Conservation (phyloP, 1,140 invertebrate species). For the Zaprionus lachaisei region DNA sequence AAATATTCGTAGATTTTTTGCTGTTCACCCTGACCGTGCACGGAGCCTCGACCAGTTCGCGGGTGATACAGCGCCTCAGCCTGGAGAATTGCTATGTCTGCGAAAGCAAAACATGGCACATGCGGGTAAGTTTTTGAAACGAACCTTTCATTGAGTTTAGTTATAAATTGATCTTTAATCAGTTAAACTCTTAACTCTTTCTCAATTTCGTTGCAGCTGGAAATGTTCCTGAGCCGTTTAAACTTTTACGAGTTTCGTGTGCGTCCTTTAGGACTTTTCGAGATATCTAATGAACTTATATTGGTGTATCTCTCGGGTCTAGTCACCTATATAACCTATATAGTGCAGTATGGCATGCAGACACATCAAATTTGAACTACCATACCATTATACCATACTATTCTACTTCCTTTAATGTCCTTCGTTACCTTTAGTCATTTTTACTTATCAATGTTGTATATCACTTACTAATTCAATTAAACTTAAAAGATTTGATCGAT, state of each 20-base stretch:
- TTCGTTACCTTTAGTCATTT: too few species aligned
- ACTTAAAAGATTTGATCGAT: background rate
- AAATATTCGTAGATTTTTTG: slow-evolving; percentile 57
- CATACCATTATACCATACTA: too few species aligned
- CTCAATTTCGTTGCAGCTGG: slow-evolving; percentile 44
- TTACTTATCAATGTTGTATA: background rate
- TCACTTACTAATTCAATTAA: too few species aligned
- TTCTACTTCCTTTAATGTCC: too few species aligned
- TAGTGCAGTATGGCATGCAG: slow-evolving; percentile 62
- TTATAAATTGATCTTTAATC: too few species aligned
- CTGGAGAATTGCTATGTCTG: slow-evolving; percentile 58
- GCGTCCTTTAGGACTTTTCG: slow-evolving; percentile 59
- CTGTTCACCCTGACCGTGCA: slow-evolving; percentile 61
- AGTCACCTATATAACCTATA: slow-evolving; percentile 66
- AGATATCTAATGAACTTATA: slow-evolving; percentile 71
- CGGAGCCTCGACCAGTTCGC: slow-evolving; percentile 52
- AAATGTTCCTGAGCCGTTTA: slow-evolving; percentile 62
- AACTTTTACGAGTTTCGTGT: slow-evolving; percentile 64
- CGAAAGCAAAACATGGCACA: slow-evolving; percentile 55
- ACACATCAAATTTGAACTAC: slow-evolving; percentile 35
- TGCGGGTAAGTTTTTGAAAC: slow-evolving; percentile 38
- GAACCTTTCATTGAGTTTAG: background rate
- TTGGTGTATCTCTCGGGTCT: slow-evolving; percentile 59
- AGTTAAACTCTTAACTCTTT: background rate
- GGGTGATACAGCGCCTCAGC: slow-evolving; percentile 38